Evolutionary conservation across 2,113 vertebrate species (phyloP), one percentile per base, ranked within the genome.

Genomic region (Ranitomeya imitator): DNA sequence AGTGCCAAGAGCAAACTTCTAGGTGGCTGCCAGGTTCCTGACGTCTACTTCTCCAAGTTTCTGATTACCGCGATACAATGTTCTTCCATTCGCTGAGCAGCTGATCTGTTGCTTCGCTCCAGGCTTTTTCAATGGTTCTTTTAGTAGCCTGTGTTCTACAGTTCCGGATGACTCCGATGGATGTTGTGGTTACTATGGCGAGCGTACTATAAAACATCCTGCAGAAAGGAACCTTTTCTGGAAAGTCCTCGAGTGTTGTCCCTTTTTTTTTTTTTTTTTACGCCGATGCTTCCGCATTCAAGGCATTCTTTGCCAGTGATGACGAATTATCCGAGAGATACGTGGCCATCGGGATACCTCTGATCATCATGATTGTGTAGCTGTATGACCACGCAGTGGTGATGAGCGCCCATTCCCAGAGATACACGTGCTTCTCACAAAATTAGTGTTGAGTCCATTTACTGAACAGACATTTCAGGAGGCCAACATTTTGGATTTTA

Each of bases 101-200:
- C 26, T 31, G 26, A 31, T 31, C 26, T 31, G 26, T 31, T 31
- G 26, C 26, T 31, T 31, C 26, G 26, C 26, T 31, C 26, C 26
- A 31, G 1, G 26, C 6, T 2, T 21, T 65, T 52, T 60, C 7
- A 51, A 10, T 31, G 57, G 8, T 59, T 60, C 23, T 59, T 55
- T 7, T 59, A 2, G n/a, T 80, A 15, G 13, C 59, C 10, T 9
- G 78, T 79, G 19, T 55, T 21, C 16, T 37, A 15, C 13, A 18
- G 23, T 10, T 61, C 16, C 14, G 26, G 37, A 67, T 65, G 21
- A 10, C 59, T 82, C 3, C 51, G 57, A 26, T 61, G 79, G 23
- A 26, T 14, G 57, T 63, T 51, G 60, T 31, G 18, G 80, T 67
- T 83, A 52, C 80, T 65, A 83, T 83, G 65, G 60, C 16, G 19